These are phyloP conservation scores for Liasis olivaceus DNA, from an alignment of 2,797 vertebrate genomes.

Conservation along the genomic window DNA sequence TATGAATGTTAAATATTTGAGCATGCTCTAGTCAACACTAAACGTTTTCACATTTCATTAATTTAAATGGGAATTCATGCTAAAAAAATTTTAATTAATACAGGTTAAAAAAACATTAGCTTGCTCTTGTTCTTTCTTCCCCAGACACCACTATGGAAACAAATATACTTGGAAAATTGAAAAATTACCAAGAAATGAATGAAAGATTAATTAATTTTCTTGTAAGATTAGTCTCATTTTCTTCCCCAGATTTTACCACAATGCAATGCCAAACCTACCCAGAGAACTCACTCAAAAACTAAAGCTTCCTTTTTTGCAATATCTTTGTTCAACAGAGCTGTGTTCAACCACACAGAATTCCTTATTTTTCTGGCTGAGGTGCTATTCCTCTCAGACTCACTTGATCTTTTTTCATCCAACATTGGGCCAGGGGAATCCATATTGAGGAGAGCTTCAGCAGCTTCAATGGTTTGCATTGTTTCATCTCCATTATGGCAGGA, in stretches of 20 bases:
- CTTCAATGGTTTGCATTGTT: constrained; percentile 92
- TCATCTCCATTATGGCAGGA: constrained; percentile 89
- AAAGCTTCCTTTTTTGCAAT: not conserved
- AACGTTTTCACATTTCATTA: not conserved
- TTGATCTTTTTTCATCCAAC: constrained; percentile 86
- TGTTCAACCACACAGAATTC: not conserved
- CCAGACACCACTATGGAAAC: not conserved
- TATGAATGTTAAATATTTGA: not conserved
- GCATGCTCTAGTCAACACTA: not conserved
- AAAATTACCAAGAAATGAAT: not conserved
- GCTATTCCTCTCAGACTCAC: constrained; percentile 72
- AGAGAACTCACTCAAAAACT: not conserved
- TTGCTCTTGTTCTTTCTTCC: not conserved
- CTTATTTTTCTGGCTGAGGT: not conserved
- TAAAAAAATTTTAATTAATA: not conserved
- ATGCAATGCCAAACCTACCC: not conserved
- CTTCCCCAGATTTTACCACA: not conserved
- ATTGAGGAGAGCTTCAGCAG: constrained; percentile 90
- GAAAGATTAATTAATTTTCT: not conserved
- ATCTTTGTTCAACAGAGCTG: not conserved
- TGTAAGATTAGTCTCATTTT: not conserved
- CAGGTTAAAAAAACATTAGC: not conserved
- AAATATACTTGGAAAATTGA: not conserved
- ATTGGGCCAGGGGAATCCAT: constrained; percentile 88
- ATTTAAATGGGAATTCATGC: not conserved